A percentile compares a stretch with the other conserved stretches of the same genome.
Evolutionary conservation across 2,888 invertebrate genomes (phyloP).

Genomic region (Calephelis perditalis): DNA sequence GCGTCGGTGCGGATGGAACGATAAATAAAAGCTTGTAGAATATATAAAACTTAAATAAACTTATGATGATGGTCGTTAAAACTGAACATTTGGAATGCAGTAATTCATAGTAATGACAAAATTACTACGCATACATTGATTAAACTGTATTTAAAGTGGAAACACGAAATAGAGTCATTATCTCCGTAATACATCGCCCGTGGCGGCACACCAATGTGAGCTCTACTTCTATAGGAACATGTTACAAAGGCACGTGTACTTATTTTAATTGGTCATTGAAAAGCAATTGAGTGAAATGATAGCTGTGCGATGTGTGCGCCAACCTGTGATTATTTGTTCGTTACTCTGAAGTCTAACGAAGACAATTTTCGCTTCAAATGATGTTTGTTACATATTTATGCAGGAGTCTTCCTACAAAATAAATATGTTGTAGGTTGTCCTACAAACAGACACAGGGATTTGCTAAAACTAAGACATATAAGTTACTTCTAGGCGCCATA

Average conservation of each 20-base stretch:
- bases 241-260: background rate
- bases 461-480: no score
- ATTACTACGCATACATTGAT: conserved; percentile 12
- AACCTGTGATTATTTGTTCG: conserved; percentile 22
- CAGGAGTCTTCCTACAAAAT: no score
- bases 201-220: background rate
- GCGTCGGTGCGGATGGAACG: no score
- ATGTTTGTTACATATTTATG: conserved; percentile 4
- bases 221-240: background rate
- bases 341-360: conserved; percentile 10
- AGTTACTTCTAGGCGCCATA: no score
- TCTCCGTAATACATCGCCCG: background rate
- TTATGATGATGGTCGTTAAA: background rate
- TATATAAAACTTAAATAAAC: no score
- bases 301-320: conserved; percentile 42
- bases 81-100: background rate
- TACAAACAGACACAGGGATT: no score
- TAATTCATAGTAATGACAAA: conserved; percentile 13
- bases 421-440: no score
- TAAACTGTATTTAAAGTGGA: conserved; percentile 18
- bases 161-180: conserved; percentile 29
- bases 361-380: conserved; percentile 5
- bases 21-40: no score
- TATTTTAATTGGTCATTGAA: conserved; percentile 17
- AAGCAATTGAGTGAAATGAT: conserved; percentile 22